Conservation (phyloP, 2,797 vertebrate genomes). For the Leucoraja ocellata region DNA sequence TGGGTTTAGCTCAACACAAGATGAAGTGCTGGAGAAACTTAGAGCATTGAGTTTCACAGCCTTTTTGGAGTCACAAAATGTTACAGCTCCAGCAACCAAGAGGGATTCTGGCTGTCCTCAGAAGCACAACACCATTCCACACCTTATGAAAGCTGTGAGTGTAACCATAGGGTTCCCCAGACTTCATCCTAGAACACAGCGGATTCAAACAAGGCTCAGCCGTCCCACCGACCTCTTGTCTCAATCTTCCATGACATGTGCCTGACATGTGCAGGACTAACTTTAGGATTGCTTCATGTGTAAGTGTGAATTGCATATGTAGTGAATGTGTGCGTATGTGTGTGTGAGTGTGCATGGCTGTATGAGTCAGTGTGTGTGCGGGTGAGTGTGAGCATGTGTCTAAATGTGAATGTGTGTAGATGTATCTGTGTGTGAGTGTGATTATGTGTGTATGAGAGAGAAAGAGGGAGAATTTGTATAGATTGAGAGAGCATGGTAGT, state of each 20-base stretch:
- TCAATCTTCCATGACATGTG: background rate
- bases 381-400: background rate
- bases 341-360: background rate
- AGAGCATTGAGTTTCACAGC: background rate
- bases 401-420: background rate
- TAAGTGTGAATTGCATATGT: background rate
- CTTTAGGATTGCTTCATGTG: background rate
- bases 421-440: background rate
- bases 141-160: too few species aligned
- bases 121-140: too few species aligned
- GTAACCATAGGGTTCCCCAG: too few species aligned
- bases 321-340: background rate
- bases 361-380: background rate
- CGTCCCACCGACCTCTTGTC: too few species aligned
- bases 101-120: background rate
- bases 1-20: background rate
- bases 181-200: too few species aligned
- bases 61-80: too few species aligned
- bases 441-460: background rate
- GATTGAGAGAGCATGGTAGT: background rate
- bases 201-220: too few species aligned
- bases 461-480: too few species aligned
- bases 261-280: background rate
- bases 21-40: background rate
- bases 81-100: background rate